Conservation (phyloP, 2,797 vertebrate species). For the Hoplostethus mediterraneus region DNA sequence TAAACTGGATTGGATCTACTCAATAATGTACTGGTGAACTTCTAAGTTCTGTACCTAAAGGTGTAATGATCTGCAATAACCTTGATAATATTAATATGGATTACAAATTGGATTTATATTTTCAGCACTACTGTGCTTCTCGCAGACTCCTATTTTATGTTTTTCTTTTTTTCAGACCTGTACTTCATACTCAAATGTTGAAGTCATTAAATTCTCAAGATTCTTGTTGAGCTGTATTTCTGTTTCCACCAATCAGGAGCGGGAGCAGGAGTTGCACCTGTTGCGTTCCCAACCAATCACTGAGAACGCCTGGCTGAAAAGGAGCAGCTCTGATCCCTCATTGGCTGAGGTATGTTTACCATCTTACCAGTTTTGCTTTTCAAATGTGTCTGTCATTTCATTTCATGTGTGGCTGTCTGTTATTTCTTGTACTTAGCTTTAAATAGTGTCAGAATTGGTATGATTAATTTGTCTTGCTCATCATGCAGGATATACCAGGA, state of each 20-base stretch:
- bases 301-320: constrained; percentile 85
- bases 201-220: neutral
- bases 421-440: neutral
- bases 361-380: neutral
- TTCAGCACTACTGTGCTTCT: neutral
- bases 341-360: constrained; percentile 71
- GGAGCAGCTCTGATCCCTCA: constrained; percentile 78
- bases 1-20: too few relatives aligned
- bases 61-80: too few relatives aligned
- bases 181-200: neutral
- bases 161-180: neutral
- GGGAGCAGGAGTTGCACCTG: constrained; percentile 77
- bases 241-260: constrained; percentile 66
- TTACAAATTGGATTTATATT: neutral
- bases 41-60: too few relatives aligned
- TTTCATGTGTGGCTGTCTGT: neutral
- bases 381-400: neutral
- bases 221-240: neutral
- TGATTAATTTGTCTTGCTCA: neutral
- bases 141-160: neutral
- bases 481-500: neutral
- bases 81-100: neutral
- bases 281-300: constrained; percentile 76
- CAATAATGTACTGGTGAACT: too few relatives aligned
- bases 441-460: neutral